Conservation (phyloP, 2,113 vertebrate genomes). For the Ovis canadensis region DNA sequence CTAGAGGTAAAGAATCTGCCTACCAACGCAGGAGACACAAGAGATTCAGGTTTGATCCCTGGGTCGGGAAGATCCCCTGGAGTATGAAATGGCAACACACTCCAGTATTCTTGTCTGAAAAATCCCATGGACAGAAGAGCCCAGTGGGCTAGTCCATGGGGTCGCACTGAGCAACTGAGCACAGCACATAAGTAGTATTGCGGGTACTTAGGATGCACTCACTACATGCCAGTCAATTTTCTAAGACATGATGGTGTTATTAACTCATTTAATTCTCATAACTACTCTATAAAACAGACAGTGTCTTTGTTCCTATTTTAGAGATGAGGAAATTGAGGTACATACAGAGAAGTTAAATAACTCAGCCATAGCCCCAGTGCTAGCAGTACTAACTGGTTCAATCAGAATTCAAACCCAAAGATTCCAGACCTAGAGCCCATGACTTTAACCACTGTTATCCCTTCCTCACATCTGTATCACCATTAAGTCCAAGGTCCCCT, state of each 20-base stretch:
- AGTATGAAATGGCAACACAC: neutral
- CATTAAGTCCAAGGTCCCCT: neutral
- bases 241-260: slow-evolving; percentile 18
- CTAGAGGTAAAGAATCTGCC: neutral
- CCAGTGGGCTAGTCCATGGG: neutral
- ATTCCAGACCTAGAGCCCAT: neutral
- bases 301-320: slow-evolving; percentile 14
- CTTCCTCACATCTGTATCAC: neutral
- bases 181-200: neutral
- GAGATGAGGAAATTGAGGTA: neutral
- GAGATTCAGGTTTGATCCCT: neutral
- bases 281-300: neutral
- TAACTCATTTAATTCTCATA: neutral
- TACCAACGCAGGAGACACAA: neutral
- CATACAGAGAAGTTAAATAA: neutral
- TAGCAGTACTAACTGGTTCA: neutral
- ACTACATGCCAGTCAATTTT: neutral
- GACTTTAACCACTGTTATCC: neutral
- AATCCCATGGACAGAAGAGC: neutral
- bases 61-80: neutral
- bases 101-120: neutral
- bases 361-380: neutral
- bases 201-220: neutral
- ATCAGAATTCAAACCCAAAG: slow-evolving; percentile 16
- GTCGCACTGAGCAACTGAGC: neutral